These are phyloP conservation scores for Azemiops feae DNA, from an alignment of 2,113 vertebrate genomes.

Conservation along the genomic window DNA sequence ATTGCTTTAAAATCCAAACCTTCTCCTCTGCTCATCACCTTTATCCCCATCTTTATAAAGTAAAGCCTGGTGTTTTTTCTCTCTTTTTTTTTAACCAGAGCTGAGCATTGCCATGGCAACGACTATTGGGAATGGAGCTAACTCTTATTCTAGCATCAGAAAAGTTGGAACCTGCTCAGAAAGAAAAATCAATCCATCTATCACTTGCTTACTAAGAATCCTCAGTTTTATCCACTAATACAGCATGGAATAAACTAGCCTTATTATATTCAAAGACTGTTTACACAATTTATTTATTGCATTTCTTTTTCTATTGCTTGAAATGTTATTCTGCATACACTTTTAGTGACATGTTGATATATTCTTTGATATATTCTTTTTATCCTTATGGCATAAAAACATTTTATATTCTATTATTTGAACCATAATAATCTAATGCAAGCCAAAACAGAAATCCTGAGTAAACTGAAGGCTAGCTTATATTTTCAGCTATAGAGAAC, in stretches of 20 bases:
- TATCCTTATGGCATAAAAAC: no score
- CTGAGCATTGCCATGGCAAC: constrained; percentile 25
- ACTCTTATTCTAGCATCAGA: not conserved
- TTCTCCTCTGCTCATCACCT: not conserved
- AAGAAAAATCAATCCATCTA: not conserved
- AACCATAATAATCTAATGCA: not conserved
- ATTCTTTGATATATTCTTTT: no score
- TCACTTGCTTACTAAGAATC: not conserved
- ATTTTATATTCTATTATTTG: not conserved
- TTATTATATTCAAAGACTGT: not conserved
- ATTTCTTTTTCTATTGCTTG: not conserved
- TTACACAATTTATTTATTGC: not conserved
- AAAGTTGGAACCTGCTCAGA: constrained; percentile 5
- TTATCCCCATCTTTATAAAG: not conserved
- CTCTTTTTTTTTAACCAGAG: not conserved
- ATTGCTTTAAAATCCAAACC: not conserved
- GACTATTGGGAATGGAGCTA: constrained; percentile 18
- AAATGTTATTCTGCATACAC: not conserved
- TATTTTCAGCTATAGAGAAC: not conserved
- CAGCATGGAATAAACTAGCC: not conserved
- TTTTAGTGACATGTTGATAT: not conserved
- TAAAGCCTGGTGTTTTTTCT: not conserved
- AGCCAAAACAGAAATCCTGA: not conserved
- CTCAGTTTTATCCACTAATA: not conserved
- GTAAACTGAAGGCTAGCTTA: not conserved